phyloP scores from a whole-genome alignment of 2,888 invertebrate genomes.

The Aquatica leii region DNA sequence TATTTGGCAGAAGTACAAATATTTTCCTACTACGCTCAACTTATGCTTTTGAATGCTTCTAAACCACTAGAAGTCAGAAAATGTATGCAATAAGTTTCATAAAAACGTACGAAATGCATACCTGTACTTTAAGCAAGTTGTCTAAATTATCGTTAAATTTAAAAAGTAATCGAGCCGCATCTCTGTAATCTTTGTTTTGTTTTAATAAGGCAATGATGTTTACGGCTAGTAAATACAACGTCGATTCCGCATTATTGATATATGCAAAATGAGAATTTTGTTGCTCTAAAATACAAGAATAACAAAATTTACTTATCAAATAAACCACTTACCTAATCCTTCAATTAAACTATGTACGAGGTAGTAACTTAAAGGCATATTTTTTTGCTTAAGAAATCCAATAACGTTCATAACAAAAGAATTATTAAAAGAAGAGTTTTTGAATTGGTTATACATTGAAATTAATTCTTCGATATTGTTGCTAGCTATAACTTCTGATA shows the following conservation, averaged over 20 bases:
- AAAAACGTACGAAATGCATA: neutral
- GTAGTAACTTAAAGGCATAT: neutral
- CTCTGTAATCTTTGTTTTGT: neutral
- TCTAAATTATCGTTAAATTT: neutral
- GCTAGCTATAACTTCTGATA: neutral
- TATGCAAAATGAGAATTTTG: neutral
- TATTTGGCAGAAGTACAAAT: constrained; percentile 22
- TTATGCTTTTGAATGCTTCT: neutral
- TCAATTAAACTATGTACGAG: neutral
- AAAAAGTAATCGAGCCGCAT: neutral
- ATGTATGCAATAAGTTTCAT: neutral
- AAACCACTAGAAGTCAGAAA: constrained; percentile 24
- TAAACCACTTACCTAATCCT: constrained; percentile 1
- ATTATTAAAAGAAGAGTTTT: neutral
- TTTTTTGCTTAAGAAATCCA: neutral
- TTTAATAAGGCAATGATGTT: neutral
- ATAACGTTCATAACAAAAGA: constrained; percentile 5
- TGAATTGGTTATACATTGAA: neutral
- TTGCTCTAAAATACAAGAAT: neutral
- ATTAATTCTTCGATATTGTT: neutral
- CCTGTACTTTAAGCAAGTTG: neutral
- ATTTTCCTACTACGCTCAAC: constrained; percentile 18
- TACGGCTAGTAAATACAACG: neutral
- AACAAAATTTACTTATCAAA: neutral
- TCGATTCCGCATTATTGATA: neutral